Base-by-base conservation (phyloP, 2,113 vertebrate species). In the Athene cunicularia region DNA sequence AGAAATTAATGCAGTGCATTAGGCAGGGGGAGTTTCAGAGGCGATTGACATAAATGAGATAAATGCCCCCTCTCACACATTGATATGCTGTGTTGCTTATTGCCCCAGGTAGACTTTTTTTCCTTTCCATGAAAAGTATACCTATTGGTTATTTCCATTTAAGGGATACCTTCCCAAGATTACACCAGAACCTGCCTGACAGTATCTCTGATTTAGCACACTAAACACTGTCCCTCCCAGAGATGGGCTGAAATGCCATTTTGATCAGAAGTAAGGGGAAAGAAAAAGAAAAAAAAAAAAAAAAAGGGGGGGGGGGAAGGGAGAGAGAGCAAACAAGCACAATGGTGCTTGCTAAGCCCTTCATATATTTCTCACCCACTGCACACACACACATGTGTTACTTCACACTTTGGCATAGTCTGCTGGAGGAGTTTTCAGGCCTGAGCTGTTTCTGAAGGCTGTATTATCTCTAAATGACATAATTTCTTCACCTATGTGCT, bases 391-490 rank as follows among this genome's bases (percentile, higher is more conserved):
- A 24, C 32, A n/a, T 0, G 4, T 12, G 35, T 81, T 30, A 81
- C 14, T 70, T 80, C 47, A 52, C 33, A 41, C 86, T 95, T 97
- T 95, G 96, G 95, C 93, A 95, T 55, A 79, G 80, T 64, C 91
- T 95, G 91, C 88, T 97, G 83, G 91, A 97, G 68, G 35, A 71
- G 68, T 84, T 87, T 59, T 95, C 88, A 95, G 95, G 94, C 95
- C 94, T 96, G 93, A 95, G 94, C 86, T 95, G 86, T 94, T 96
- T 75, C 91, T 85, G 77, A 91, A 95, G 91, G 83, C 89, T 96
- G 6, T 15, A 53, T 75, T 89, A 52, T 79, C 63, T 59, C 73
- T 79, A 85, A 94, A 21, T 32, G 66, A 59, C 18, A 56, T 7
- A 16, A 56, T 43, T 93, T 79, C 50, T 88, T 95, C 7, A 19